Conservation (phyloP, 2,888 invertebrate genomes). For the Eristalinus aeneus region DNA sequence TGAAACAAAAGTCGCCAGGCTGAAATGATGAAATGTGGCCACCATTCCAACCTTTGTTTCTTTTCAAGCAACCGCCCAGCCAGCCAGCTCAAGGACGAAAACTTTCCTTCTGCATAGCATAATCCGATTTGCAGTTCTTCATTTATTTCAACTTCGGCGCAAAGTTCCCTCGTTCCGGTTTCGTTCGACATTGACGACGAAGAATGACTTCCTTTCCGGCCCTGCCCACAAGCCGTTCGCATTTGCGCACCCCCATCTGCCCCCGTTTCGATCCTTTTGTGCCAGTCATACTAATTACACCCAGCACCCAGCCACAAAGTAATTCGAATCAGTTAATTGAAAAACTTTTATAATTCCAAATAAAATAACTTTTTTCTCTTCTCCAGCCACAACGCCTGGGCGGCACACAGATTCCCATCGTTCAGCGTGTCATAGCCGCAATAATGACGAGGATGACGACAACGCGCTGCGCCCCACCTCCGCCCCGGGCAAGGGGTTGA, state of each 20-base stretch:
- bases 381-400: not conserved
- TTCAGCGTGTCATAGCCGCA: not conserved
- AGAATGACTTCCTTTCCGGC: not conserved
- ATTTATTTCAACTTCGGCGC: slow-evolving; percentile 17
- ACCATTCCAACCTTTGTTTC: not conserved
- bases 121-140: slow-evolving; percentile 35
- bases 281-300: slow-evolving; percentile 56
- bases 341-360: slow-evolving; percentile 60
- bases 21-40: not conserved
- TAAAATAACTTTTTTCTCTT: slow-evolving; percentile 36
- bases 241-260: not conserved
- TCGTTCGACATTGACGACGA: slow-evolving; percentile 26
- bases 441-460: not conserved
- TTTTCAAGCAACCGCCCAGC: not conserved
- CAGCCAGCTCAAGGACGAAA: not conserved
- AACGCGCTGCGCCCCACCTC: not conserved
- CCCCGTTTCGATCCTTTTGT: slow-evolving; percentile 20
- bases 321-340: slow-evolving; percentile 59
- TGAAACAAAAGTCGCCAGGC: not conserved
- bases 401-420: not conserved
- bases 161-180: slow-evolving; percentile 23
- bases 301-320: slow-evolving; percentile 49
- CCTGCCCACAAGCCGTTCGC: not conserved
- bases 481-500: not conserved
- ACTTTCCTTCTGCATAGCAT: not conserved